phyloP scores from a whole-genome alignment of 1,140 invertebrate genomes.

The Drosophila ohnishii region DNA sequence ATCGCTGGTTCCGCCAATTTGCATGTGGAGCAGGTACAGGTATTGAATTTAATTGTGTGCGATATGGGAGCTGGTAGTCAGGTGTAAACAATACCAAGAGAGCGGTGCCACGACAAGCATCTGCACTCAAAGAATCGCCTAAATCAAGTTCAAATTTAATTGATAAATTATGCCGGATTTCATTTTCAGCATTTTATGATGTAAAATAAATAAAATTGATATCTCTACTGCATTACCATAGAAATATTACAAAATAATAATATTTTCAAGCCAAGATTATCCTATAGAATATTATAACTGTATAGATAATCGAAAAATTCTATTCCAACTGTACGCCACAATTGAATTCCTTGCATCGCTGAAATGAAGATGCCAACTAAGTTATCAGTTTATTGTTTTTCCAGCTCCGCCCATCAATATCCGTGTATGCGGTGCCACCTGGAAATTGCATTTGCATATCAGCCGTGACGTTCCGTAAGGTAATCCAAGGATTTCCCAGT shows the following conservation, averaged over 20 bases:
- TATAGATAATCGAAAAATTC: neutral
- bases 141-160: neutral
- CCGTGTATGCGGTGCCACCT: conserved; percentile 31
- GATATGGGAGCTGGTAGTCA: conserved; percentile 4
- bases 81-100: conserved; percentile 1
- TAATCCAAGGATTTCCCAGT: conserved; percentile 29
- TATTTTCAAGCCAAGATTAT: too few relatives aligned
- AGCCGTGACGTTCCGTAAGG: conserved; percentile 34
- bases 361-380: conserved; percentile 48
- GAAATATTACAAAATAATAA: too few relatives aligned
- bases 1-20: conserved; percentile 14
- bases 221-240: too few relatives aligned
- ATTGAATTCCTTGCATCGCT: neutral
- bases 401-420: conserved; percentile 5
- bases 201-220: too few relatives aligned
- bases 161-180: neutral
- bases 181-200: too few relatives aligned
- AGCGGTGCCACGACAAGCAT: neutral
- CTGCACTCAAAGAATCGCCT: conserved; percentile 5
- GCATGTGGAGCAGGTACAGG: conserved; percentile 14
- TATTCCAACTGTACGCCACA: neutral
- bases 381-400: conserved; percentile 56
- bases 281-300: too few relatives aligned
- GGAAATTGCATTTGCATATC: conserved; percentile 75
- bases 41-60: conserved; percentile 18